Base-by-base conservation (phyloP, 1,140 invertebrate genomes). In the Diachasmimorpha longicaudata region DNA sequence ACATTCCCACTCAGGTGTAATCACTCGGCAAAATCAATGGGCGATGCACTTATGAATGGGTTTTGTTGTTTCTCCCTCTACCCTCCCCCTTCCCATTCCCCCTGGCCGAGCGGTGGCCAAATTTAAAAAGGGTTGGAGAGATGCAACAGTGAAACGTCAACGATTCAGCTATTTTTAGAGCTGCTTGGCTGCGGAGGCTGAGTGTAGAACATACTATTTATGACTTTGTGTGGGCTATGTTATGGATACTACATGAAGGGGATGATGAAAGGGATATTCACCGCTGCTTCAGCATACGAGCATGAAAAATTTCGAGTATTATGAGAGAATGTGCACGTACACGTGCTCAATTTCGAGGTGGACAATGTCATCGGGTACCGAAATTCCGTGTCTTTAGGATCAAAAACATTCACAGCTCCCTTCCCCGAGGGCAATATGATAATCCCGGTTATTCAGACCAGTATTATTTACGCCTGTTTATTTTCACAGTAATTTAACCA, bases 121-220 rank as follows among this genome's bases (percentile, higher is more conserved):
- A 16, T 58, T 19, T 42, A 44, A 70, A 44, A 70, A 44, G 68
- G 16, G 10, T 36, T 16, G 16, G 42, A 42, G 19, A 39, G 36
- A 16, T 42, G 42, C 31, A 21, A 31, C n/a, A 42, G 42, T 42
- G 68, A 70, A 70, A 70, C 31, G 68, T 70, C 68, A 70, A 70
- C 68, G 37, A 25, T 67, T 67, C 66, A 36, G 25, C 23, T 67
- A 14, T 67, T 67, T 67, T 67, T 67, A 58, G 52, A 58, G 21
- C 2, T n/a, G 52, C 3, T 9, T 21, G 19, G 19, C 52, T 21
- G 16, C 52, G 19, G 52, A 58, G 21, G 4, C 21, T 58, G 52
- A 58, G 19, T 58, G 52, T 58, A 58, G n/a, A 58, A 31, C 23
- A 36, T 67, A 10, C 23, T 25, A 39, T 67, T 31, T 31, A 67